Evolutionary conservation across 2,113 vertebrate genomes (phyloP).

Genomic region (Cheilinus undulatus): DNA sequence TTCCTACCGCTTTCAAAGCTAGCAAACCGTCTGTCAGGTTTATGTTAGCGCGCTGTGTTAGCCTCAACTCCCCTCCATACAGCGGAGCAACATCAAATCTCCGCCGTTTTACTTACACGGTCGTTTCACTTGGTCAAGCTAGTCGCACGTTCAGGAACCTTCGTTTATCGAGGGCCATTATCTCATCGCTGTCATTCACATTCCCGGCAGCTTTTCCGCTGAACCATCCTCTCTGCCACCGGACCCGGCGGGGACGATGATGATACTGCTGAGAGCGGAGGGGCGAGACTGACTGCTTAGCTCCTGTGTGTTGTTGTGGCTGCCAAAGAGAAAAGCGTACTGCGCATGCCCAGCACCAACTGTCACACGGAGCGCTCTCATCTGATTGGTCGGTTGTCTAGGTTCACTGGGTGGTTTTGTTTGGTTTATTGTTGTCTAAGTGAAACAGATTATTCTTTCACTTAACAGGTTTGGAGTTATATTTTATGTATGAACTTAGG

Average conservation of each 20-base stretch:
- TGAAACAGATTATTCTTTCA: neutral
- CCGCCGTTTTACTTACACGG: conserved; percentile 63
- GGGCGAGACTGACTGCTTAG: conserved; percentile 50
- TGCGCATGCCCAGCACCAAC: conserved; percentile 58
- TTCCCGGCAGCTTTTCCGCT: conserved; percentile 47
- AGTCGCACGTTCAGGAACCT: conserved; percentile 36
- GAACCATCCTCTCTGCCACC: conserved; percentile 70
- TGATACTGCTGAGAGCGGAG: conserved; percentile 41
- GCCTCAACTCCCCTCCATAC: conserved; percentile 38
- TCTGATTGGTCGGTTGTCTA: conserved; percentile 58
- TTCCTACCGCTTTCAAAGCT: conserved; percentile 36
- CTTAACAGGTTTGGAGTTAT: too few relatives aligned
- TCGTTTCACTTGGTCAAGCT: conserved; percentile 60
- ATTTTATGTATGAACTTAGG: too few relatives aligned
- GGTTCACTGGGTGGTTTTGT: conserved; percentile 3
- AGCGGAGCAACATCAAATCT: conserved; percentile 25
- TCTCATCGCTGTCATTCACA: conserved; percentile 61
- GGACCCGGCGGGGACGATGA: conserved; percentile 48
- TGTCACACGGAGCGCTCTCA: conserved; percentile 33
- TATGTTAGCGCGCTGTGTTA: conserved; percentile 65
- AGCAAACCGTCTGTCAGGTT: conserved; percentile 40
- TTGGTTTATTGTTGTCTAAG: neutral
- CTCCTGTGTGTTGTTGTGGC: conserved; percentile 71
- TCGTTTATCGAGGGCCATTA: conserved; percentile 51
- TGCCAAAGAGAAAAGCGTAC: conserved; percentile 49